Evolutionary conservation across 2,113 vertebrate genomes (phyloP), one percentile per base, ranked within the genome.

Genomic region (Corvus moneduloides): DNA sequence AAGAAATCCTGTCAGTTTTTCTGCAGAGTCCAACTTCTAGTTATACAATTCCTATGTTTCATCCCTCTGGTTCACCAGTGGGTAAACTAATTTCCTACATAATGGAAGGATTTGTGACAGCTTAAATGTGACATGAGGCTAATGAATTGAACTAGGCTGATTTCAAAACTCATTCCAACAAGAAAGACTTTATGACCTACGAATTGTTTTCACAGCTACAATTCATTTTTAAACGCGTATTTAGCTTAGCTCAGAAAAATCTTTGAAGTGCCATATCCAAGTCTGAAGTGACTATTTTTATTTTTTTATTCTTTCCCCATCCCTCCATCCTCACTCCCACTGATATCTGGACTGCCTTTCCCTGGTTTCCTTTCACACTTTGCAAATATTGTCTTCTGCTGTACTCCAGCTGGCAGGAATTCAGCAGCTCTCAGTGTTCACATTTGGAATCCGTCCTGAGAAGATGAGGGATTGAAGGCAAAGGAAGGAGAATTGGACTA

Each of bases 41-140:
- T 85, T 95, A 88, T 39, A 84, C 37, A 89, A 80, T 91, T 88
- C 62, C 33, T 92, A 8, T 59, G 49, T 94, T 96, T 96, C 77
- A 75, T 91, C 49, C 81, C 49, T 55, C 75, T 94, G 24, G 32
- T 73, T 84, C 43, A 89, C 68, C 64, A 96, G 66, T 77, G 43
- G 64, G 82, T 96, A 97, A 96, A 95, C 63, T 92, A 84, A 96
- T 97, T 97, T 97, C 81, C 61, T 72, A 74, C n/a, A 52, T 94
- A 94, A 97, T 84, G 24, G 74, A 95, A 95, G 90, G 52, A 92
- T 96, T 96, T 94, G 62, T 96, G 77, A 72, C 84, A 90, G 63
- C 77, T 87, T 96, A 92, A 87, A 80, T 94, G 30, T 97, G 96
- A 91, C 76, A 77, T 26, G 39, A 92, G 83, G 85, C 84, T 96